phyloP scores from a whole-genome alignment of 2,888 invertebrate genomes.

The Polymixis lichenea region DNA sequence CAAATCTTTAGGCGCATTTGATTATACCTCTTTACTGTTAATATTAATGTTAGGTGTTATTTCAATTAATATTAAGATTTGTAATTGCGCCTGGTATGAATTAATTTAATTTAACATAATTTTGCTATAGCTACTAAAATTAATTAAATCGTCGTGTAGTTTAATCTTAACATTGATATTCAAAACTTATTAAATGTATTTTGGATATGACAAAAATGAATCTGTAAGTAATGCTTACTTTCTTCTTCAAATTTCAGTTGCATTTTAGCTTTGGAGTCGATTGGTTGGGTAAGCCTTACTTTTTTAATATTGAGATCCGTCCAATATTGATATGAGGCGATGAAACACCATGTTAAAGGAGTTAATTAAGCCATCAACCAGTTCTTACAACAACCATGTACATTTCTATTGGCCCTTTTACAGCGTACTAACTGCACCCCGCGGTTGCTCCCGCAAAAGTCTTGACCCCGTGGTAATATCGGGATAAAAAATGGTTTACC shows the following conservation, averaged over 20 bases:
- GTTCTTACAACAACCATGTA: background rate
- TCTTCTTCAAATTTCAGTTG: too few relatives aligned
- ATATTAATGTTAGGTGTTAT: slow-evolving; percentile 33
- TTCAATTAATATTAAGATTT: slow-evolving; percentile 31
- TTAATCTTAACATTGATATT: background rate
- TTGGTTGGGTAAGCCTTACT: background rate
- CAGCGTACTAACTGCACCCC: too few relatives aligned
- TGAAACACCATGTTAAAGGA: background rate
- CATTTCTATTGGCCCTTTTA: background rate
- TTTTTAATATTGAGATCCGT: background rate
- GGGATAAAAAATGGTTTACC: too few relatives aligned
- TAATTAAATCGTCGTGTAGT: background rate
- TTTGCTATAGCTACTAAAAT: background rate
- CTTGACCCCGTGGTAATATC: too few relatives aligned
- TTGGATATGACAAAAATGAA: background rate
- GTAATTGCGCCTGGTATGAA: background rate
- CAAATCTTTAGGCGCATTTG: slow-evolving; percentile 21
- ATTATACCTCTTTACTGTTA: slow-evolving; percentile 13
- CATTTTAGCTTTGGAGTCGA: background rate
- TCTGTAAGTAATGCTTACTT: too few relatives aligned
- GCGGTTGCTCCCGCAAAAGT: too few relatives aligned
- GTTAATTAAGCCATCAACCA: background rate
- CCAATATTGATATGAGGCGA: background rate
- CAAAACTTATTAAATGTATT: background rate
- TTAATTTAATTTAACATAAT: slow-evolving; percentile 12